These are phyloP conservation scores for Donacobius atricapilla DNA, from an alignment of 2,113 vertebrate species.

Conservation along the genomic window DNA sequence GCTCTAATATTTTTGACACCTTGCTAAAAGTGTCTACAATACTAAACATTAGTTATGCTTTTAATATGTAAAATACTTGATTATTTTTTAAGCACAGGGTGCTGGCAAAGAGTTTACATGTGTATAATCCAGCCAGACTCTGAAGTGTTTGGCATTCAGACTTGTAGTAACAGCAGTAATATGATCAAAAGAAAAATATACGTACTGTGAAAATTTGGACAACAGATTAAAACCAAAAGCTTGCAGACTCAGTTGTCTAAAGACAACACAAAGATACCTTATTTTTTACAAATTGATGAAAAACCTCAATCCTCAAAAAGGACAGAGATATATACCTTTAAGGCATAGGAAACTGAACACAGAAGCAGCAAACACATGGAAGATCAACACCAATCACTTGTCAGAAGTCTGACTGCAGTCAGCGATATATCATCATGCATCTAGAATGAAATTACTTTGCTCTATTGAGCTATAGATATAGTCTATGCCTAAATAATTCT, in stretches of 20 bases:
- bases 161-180: background rate
- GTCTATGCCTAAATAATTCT: background rate
- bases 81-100: background rate
- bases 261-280: background rate
- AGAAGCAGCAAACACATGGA: background rate
- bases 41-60: background rate
- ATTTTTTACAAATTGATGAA: background rate
- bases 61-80: background rate
- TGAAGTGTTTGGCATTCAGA: background rate
- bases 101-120: background rate
- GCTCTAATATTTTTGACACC: background rate
- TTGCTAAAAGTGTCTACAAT: background rate
- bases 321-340: background rate
- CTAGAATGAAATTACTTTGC: background rate
- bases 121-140: background rate
- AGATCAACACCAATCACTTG: background rate
- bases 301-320: background rate
- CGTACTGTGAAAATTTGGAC: background rate
- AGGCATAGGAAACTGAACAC: background rate
- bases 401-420: background rate
- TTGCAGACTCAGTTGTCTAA: background rate
- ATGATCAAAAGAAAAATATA: background rate
- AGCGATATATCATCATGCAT: rapidly evolving
- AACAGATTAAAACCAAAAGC: background rate
- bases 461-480: background rate